phyloP scores from a whole-genome alignment of 2,888 invertebrate species.

The Clitarchus hookeri region DNA sequence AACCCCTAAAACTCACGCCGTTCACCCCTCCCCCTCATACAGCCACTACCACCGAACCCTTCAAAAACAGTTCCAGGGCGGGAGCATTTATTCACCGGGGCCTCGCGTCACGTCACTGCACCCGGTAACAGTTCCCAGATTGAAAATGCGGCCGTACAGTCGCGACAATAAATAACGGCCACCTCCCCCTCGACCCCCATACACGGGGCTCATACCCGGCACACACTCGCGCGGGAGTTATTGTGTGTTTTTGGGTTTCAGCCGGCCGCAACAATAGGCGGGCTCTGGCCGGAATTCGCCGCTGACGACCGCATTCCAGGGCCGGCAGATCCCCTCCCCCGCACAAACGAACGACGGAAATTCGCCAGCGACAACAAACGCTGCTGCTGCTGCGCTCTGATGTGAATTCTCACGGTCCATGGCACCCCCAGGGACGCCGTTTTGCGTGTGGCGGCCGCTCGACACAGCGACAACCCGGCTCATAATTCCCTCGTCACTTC shows the following conservation, averaged over 20 bases:
- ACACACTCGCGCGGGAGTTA: background rate
- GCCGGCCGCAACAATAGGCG: background rate
- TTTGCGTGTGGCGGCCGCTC: too few relatives aligned
- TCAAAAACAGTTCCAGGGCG: background rate
- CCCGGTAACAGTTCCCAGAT: constrained; percentile 1
- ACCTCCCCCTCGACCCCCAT: background rate
- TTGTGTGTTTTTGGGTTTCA: constrained; percentile 2
- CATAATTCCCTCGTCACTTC: too few relatives aligned
- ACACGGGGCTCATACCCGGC: background rate
- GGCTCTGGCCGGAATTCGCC: background rate
- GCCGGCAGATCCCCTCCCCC: background rate
- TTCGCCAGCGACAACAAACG: background rate
- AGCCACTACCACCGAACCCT: background rate
- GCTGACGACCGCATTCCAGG: background rate
- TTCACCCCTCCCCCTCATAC: background rate
- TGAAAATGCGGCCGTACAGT: background rate
- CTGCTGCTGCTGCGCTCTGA: too few relatives aligned
- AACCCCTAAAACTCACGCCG: background rate
- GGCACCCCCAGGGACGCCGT: too few relatives aligned
- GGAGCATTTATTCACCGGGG: background rate
- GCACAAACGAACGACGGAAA: background rate
- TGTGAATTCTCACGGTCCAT: too few relatives aligned
- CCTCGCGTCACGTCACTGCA: background rate
- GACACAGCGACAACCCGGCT: too few relatives aligned
- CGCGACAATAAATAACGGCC: background rate